These are phyloP conservation scores for Climacteris rufus DNA, from an alignment of 2,113 vertebrate species.

Conservation along the genomic window DNA sequence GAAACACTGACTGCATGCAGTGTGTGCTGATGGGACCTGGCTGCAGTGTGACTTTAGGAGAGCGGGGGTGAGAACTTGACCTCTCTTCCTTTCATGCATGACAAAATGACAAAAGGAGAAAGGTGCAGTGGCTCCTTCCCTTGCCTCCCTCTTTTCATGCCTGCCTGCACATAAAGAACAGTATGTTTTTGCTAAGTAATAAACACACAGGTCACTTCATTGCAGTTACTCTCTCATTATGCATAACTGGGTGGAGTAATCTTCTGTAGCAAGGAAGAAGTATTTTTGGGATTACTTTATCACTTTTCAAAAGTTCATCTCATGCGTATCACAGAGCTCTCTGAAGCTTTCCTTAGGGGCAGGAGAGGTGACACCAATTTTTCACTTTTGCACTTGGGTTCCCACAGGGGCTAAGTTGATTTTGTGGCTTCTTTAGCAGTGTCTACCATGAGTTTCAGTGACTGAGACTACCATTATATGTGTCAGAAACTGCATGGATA, in stretches of 20 bases:
- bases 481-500: neutral
- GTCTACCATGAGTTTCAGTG: neutral
- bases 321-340: neutral
- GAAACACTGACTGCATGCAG: constrained; percentile 57
- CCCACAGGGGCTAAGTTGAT: neutral
- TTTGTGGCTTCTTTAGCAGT: neutral
- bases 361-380: neutral
- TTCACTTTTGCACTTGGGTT: neutral
- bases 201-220: neutral
- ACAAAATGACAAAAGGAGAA: neutral
- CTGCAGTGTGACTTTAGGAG: constrained; percentile 20
- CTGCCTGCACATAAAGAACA: neutral
- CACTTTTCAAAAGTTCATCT: neutral
- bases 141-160: neutral
- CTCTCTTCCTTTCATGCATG: constrained; percentile 26
- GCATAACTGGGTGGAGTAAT: neutral
- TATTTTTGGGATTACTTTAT: neutral
- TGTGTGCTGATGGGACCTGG: constrained; percentile 35
- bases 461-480: neutral
- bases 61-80: constrained; percentile 1
- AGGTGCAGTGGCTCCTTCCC: neutral
- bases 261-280: neutral
- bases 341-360: neutral
- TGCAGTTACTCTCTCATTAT: neutral
- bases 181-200: neutral